These are phyloP conservation scores for Falcunculus frontatus DNA, from an alignment of 2,113 vertebrate genomes.

Conservation along the genomic window DNA sequence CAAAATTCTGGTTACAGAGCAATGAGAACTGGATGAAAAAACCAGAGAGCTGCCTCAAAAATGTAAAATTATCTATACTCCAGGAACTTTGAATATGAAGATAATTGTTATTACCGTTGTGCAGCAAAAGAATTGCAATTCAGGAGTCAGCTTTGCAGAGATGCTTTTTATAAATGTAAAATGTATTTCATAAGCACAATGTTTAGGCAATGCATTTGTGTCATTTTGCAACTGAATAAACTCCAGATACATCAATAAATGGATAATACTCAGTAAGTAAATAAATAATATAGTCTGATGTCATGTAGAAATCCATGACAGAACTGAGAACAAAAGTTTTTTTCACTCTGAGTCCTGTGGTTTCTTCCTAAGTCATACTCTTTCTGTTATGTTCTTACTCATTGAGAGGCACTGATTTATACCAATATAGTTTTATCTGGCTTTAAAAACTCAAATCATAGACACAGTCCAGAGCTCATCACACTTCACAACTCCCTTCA, in stretches of 20 bases:
- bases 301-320: not conserved
- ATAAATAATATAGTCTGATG: not conserved
- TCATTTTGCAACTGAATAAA: not conserved
- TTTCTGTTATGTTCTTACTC: not conserved
- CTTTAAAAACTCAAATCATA: not conserved
- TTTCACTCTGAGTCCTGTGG: not conserved
- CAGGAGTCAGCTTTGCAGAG: not conserved
- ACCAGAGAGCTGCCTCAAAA: not conserved
- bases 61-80: not conserved
- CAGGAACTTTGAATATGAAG: not conserved
- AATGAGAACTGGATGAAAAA: not conserved
- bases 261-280: not conserved
- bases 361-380: not conserved
- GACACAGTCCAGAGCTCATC: not conserved
- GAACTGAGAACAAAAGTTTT: not conserved
- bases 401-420: not conserved
- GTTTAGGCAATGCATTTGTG: not conserved
- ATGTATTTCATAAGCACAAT: not conserved
- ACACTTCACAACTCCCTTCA: not conserved
- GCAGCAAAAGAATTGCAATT: not conserved
- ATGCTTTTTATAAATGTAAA: not conserved
- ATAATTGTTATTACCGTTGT: not conserved
- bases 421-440: not conserved
- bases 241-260: not conserved
- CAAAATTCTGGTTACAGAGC: not conserved